Percentiles rank a stretch among this genome's conserved stretches.
phyloP scores from a whole-genome alignment of 1,140 invertebrate genomes.

The Habropoda laboriosa region DNA sequence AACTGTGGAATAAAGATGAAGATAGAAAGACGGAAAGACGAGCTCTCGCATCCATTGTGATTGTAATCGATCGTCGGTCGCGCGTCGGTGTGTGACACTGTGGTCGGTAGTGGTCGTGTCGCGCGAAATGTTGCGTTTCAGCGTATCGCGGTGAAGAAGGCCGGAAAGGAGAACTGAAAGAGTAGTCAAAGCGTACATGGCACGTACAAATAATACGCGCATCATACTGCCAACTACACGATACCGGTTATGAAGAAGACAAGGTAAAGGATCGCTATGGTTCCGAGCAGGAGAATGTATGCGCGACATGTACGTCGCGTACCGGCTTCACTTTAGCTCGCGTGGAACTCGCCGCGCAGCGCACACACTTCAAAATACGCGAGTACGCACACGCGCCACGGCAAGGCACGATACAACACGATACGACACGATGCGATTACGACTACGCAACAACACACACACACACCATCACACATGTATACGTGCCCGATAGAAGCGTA shows the following conservation, averaged over 20 bases:
- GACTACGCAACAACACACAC: slow-evolving; percentile 1
- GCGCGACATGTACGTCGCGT: slow-evolving; percentile 5
- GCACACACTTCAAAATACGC: neutral
- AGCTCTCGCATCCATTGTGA: slow-evolving; percentile 6
- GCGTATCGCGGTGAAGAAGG: neutral
- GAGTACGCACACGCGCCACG: slow-evolving; percentile 4
- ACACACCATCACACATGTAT: neutral
- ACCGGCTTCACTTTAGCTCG: slow-evolving; percentile 30
- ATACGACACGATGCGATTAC: neutral
- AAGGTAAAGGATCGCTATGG: neutral
- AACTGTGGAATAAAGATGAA: slow-evolving; percentile 18
- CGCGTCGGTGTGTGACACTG: neutral
- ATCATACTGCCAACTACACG: slow-evolving; percentile 9
- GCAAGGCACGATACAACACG: neutral
- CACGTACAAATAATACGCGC: neutral
- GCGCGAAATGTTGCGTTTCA: neutral
- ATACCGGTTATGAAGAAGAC: neutral
- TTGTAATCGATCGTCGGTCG: slow-evolving; percentile 8
- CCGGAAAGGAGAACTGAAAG: neutral
- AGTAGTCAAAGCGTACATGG: neutral
- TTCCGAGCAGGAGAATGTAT: neutral
- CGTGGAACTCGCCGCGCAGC: neutral
- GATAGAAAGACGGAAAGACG: slow-evolving; percentile 5
- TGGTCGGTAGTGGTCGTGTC: neutral
- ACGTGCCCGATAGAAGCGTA: slow-evolving; percentile 17